These are phyloP conservation scores for Agrilus mali DNA, from an alignment of 2,888 invertebrate genomes.

Conservation along the genomic window DNA sequence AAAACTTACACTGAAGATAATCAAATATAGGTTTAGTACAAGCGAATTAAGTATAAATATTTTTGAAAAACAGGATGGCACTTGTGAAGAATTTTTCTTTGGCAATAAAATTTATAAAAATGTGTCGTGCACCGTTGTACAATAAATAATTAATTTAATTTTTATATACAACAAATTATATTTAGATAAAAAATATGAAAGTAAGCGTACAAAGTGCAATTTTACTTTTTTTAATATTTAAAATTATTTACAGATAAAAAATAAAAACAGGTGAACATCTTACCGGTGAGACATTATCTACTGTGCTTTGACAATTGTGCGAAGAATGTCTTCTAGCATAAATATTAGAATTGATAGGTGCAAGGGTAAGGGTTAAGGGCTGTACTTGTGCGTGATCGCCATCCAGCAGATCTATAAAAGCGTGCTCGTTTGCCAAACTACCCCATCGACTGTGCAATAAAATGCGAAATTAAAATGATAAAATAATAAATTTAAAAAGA, in stretches of 20 bases:
- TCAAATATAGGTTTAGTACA: too few species aligned
- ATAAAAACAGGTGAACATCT: conserved; percentile 1
- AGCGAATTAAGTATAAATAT: too few species aligned
- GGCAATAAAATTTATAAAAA: too few species aligned
- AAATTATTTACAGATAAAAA: not conserved
- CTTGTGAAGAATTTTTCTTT: too few species aligned
- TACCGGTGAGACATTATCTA: conserved; percentile 16
- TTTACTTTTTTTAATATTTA: not conserved
- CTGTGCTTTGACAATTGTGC: conserved; percentile 26
- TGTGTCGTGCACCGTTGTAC: too few species aligned
- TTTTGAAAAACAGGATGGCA: too few species aligned
- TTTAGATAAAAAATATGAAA: too few species aligned
- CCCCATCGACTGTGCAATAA: conserved; percentile 23
- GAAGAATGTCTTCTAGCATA: conserved; percentile 32
- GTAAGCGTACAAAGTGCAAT: not conserved
- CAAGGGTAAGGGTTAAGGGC: conserved; percentile 26
- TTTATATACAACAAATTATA: too few species aligned
- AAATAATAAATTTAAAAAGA: conserved; percentile 6
- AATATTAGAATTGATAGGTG: conserved; percentile 29
- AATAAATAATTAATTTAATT: too few species aligned
- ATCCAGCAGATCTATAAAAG: conserved; percentile 26
- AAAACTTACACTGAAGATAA: too few species aligned
- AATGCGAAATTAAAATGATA: not conserved
- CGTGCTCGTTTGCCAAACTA: conserved; percentile 25
- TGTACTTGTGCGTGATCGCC: conserved; percentile 22